Evolutionary conservation across 2,888 invertebrate genomes (phyloP), one percentile per base, ranked within the genome.

Genomic region (Caradrina clavipalpis): DNA sequence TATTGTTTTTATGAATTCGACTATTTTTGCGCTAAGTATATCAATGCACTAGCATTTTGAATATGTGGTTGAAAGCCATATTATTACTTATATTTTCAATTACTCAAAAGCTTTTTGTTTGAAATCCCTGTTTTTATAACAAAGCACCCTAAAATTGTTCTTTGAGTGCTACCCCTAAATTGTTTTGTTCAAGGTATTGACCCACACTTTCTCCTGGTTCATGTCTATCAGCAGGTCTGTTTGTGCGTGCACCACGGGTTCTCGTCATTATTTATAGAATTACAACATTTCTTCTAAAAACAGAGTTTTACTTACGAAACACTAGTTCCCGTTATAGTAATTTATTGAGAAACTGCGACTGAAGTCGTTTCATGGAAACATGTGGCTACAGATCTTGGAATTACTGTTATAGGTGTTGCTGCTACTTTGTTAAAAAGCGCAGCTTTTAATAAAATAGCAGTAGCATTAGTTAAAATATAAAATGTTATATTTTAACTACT

Each of bases 191-290:
- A 84, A 82, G 78, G 75, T 85, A 79, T 83, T 82, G 83, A 86
- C 80, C 87, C 69, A 80, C 73, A 78, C 82, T 83, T 72, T 82
- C 82, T 80, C 67, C 92, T 91, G 93, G 83, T 80, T 82, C 80
- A 84, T 87, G 87, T 94, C 92, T 82, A 86, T 93, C 89, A 82
- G 78, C 90, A 83, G 73, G 72, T 76, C 80, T 84, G 86, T 86
- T 86, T 84, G 80, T 83, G 74, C 73, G 70, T 74, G 68, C 71
- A 68, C 67, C 78, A 67, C 76, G 55, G 72, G 67, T 62, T 49
- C 69, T 17, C 72, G 60, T 70, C 69, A 82, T 83, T 84, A 81
- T 82, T 87, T 82, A 80, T 78, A 80, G 80, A 75, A 79, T 79
- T 82, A 76, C 77, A 76, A 63, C 69, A 81, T 82, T 82, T 76